These are phyloP conservation scores for Prietella phreatophila DNA, from an alignment of 2,113 vertebrate genomes.

Conservation along the genomic window DNA sequence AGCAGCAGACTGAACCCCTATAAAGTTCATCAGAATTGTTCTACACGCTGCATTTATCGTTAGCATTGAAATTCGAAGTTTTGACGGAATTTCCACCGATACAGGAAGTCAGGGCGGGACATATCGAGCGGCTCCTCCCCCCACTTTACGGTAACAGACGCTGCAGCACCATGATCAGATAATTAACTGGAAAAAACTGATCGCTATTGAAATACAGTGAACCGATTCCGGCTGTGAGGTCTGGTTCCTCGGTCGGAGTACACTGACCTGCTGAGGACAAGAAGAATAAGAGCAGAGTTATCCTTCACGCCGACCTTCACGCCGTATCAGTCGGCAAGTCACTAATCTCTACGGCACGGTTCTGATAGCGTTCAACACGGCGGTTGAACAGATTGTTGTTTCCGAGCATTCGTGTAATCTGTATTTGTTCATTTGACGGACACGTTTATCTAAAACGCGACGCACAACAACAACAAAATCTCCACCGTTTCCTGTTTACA, in stretches of 20 bases:
- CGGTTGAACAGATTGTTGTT: not conserved
- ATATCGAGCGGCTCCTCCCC: too few species aligned
- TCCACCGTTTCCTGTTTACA: not conserved
- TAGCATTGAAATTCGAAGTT: too few species aligned
- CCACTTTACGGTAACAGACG: not conserved
- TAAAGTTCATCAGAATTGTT: too few species aligned
- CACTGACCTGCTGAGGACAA: not conserved
- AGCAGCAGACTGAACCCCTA: too few species aligned
- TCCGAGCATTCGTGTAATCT: not conserved
- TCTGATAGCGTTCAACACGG: not conserved
- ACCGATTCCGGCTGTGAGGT: too few species aligned
- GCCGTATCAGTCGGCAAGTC: not conserved
- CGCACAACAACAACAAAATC: not conserved
- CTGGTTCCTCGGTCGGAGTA: not conserved
- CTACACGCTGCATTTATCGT: too few species aligned
- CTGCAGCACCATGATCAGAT: too few species aligned
- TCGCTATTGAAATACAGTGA: too few species aligned
- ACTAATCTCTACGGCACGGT: not conserved
- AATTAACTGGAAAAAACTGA: too few species aligned
- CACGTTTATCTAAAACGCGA: not conserved
- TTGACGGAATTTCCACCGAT: too few species aligned
- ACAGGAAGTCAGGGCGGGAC: too few species aligned
- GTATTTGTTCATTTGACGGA: not conserved
- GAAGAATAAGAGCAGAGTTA: not conserved
- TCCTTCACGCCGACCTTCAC: not conserved